Evolutionary conservation across 1,140 invertebrate species (phyloP), one percentile per base, ranked within the genome.

Genomic region (Drosophila sproati): DNA sequence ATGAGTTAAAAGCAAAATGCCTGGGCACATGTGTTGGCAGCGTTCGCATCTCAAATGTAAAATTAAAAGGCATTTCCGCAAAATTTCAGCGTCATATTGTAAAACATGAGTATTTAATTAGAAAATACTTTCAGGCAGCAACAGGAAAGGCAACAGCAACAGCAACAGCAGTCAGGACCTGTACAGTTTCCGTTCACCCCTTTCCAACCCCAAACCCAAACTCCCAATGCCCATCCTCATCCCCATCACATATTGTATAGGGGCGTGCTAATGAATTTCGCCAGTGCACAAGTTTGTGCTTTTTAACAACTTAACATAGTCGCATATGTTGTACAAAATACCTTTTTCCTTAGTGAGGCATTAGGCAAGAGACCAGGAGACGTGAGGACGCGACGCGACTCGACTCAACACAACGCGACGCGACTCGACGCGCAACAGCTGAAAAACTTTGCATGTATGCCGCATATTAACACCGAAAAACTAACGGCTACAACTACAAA

Each of bases 61-160:
- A 91, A 91, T 91, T 89, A 86, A 91, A 89, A 91, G 89, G 88
- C 83, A 91, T 91, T 91, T 91, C 89, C 88, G 85, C 78, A 91
- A 81, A 82, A 89, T 89, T 85, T 89, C 85, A 88, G 88, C 89
- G 89, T 88, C 88, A 91, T 91, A 91, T 91, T 91, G 88, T 91
- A 82, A 91, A 91, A 91, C 88, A 91, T 91, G 89, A 85, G 78
- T 77, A 89, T 91, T 91, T 91, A 91, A 91, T 91, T 91, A 91
- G 89, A 91, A 91, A 91, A 91, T 86, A 88, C 86, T 81, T 85
- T 80, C 76, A 82, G 68, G 70, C 73, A 73, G 34, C 51, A 41
- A 31, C 48, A 29, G 39, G 37, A 43, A 7, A 54, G 32, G 37
- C 20, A 45, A 35, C 39, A 41, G 39, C 39, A 43, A 43, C 39